phyloP scores from a whole-genome alignment of 2,797 vertebrate genomes.

The Rhinogobio ventralis region DNA sequence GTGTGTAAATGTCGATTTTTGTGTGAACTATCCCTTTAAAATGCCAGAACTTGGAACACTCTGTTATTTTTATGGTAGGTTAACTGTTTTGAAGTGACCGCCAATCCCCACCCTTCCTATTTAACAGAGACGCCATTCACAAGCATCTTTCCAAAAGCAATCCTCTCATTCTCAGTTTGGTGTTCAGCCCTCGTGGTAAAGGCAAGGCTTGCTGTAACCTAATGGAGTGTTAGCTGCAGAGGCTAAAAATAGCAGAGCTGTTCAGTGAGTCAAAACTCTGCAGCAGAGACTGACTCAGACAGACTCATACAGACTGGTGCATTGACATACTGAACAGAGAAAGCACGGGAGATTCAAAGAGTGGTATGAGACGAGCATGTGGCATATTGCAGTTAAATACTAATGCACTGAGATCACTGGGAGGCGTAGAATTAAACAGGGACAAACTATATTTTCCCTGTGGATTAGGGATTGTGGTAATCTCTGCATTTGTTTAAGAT shows the following conservation, averaged over 20 bases:
- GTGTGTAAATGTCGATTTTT: background rate
- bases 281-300: constrained; percentile 33
- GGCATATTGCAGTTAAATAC: background rate
- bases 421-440: constrained; percentile 61
- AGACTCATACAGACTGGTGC: constrained; percentile 36
- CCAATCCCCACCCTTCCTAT: constrained; percentile 47
- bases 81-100: constrained; percentile 52
- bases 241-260: constrained; percentile 73
- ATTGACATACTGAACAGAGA: constrained; percentile 32
- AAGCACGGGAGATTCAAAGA: background rate
- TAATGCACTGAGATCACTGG: constrained; percentile 40
- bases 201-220: constrained; percentile 62
- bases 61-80: constrained; percentile 13
- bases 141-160: constrained; percentile 19
- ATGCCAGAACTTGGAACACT: background rate
- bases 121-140: constrained; percentile 59
- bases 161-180: constrained; percentile 4
- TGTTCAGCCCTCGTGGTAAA: constrained; percentile 27
- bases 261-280: constrained; percentile 30
- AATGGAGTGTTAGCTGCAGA: constrained; percentile 69
- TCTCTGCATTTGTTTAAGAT: constrained; percentile 71
- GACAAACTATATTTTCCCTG: constrained; percentile 56
- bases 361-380: background rate
- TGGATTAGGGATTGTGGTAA: constrained; percentile 73
- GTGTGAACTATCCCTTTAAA: constrained; percentile 1